These are phyloP conservation scores for Molossus molossus DNA, from an alignment of 2,797 vertebrate genomes.

Conservation along the genomic window DNA sequence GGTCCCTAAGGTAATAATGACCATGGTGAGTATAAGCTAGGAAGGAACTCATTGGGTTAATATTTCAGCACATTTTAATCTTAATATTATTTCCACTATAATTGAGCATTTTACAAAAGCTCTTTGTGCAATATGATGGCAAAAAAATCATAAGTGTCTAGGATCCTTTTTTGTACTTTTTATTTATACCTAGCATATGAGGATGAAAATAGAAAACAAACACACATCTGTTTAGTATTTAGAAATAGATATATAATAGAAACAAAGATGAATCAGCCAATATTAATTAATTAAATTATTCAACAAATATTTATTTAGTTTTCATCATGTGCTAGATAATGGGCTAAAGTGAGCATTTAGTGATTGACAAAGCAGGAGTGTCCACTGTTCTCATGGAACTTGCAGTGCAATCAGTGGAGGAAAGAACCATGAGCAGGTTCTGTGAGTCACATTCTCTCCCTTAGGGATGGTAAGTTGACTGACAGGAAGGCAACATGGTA, in stretches of 20 bases:
- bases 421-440: not conserved
- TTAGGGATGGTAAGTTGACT: not conserved
- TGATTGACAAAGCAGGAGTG: not conserved
- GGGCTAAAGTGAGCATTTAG: not conserved
- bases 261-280: not conserved
- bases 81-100: not conserved
- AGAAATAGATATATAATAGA: not conserved
- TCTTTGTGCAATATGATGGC: not conserved
- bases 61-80: not conserved
- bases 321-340: not conserved
- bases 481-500: not conserved
- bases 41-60: not conserved
- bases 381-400: not conserved
- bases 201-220: not conserved
- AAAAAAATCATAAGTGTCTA: not conserved
- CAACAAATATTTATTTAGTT: not conserved
- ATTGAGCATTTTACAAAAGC: not conserved
- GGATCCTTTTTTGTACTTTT: slow-evolving; percentile 49
- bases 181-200: not conserved
- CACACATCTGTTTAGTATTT: not conserved
- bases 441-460: not conserved
- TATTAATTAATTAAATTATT: not conserved
- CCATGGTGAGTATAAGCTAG: not conserved
- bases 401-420: not conserved
- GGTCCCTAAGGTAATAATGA: not conserved